A percentile compares a stretch with the other conserved stretches of the same genome.
Conservation (phyloP, 2,888 invertebrate species). For the Macaria notata region DNA sequence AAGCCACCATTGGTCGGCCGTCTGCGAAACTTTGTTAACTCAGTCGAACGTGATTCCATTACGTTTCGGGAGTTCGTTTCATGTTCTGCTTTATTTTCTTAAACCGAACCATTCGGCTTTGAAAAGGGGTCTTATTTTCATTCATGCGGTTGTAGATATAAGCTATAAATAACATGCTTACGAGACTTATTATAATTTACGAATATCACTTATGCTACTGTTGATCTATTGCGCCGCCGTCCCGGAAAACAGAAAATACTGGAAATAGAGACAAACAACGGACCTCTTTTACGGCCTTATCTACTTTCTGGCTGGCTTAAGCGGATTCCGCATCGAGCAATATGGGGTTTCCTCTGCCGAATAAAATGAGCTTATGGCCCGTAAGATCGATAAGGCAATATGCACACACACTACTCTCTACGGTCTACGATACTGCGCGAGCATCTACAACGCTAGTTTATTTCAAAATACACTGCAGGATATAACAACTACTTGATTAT, state of each 20-base stretch:
- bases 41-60: background rate
- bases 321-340: conserved; percentile 5
- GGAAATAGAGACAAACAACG: background rate
- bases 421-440: too few relatives aligned
- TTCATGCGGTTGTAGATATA: too few relatives aligned
- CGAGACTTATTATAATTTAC: too few relatives aligned
- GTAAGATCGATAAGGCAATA: conserved; percentile 3
- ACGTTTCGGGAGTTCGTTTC: background rate
- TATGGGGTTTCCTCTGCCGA: background rate
- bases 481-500: too few relatives aligned
- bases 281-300: conserved; percentile 1
- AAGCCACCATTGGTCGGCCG: background rate
- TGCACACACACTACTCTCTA: too few relatives aligned
- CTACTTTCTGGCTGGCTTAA: conserved; percentile 4
- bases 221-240: background rate
- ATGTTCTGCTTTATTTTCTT: too few relatives aligned
- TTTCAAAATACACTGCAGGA: too few relatives aligned
- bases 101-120: too few relatives aligned
- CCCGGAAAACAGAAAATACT: background rate
- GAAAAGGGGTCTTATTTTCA: too few relatives aligned
- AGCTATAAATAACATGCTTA: too few relatives aligned
- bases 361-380: conserved; percentile 2
- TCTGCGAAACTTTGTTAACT: background rate
- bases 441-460: too few relatives aligned
- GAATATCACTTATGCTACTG: background rate